Percentiles rank a stretch among this genome's conserved stretches.
Evolutionary conservation across 2,797 vertebrate genomes (phyloP).

Genomic region (Pseudocheirus occidentalis): DNA sequence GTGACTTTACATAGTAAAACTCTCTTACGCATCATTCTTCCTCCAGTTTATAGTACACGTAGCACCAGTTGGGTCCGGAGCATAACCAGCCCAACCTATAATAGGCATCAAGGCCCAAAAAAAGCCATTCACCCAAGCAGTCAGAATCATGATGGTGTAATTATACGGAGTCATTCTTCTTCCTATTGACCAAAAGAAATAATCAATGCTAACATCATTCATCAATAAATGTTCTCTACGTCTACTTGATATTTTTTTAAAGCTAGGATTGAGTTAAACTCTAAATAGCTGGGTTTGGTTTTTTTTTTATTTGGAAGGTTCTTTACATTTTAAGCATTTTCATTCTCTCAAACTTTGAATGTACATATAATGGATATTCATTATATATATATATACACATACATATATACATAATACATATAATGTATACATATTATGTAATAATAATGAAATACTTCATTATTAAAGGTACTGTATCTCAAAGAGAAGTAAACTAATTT

Average conservation of each 20-base stretch:
- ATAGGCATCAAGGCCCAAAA: conserved; percentile 96
- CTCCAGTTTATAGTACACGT: conserved; percentile 98
- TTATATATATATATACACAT: too few relatives aligned
- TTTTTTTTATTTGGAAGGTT: neutral
- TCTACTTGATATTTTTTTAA: conserved; percentile 9
- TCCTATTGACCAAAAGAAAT: conserved; percentile 83
- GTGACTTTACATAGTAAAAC: neutral
- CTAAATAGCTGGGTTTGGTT: conserved; percentile 22
- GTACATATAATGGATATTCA: too few relatives aligned
- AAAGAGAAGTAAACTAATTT: neutral
- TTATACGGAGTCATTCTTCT: conserved; percentile 91
- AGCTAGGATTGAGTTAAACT: neutral
- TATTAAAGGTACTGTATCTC: neutral
- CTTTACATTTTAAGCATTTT: neutral
- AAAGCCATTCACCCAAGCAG: conserved; percentile 95
- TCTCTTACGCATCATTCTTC: conserved; percentile 91
- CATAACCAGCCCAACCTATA: conserved; percentile 94
- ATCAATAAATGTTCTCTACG: neutral
- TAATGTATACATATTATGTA: too few relatives aligned
- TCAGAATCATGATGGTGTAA: conserved; percentile 91
- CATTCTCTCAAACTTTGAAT: neutral
- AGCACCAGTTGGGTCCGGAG: conserved; percentile 96
- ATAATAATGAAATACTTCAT: too few relatives aligned
- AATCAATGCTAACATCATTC: conserved; percentile 32
- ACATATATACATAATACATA: too few relatives aligned